Percentiles rank a stretch among this genome's conserved stretches.
Evolutionary conservation across 1,140 invertebrate genomes (phyloP).

Genomic region (Lutraria rhynchaena): DNA sequence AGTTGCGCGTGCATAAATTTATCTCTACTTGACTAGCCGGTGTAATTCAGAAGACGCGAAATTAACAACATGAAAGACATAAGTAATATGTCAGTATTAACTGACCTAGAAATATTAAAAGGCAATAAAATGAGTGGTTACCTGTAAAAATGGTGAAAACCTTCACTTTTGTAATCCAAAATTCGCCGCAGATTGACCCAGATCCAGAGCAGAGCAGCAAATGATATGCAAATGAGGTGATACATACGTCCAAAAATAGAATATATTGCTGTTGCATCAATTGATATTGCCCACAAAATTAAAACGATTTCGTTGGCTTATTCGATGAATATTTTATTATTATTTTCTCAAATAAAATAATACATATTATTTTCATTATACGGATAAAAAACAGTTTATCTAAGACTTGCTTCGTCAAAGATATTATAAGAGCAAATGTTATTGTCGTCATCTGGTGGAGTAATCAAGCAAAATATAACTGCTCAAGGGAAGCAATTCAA

Average conservation of each 20-base stretch:
- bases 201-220: conserved; percentile 25
- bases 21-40: not conserved
- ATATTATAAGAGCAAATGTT: no score
- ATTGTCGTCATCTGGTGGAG: no score
- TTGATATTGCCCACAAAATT: not conserved
- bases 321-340: no score
- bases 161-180: conserved; percentile 21
- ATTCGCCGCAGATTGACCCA: conserved; percentile 39
- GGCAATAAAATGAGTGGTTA: conserved; percentile 3
- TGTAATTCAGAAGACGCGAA: not conserved
- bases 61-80: not conserved
- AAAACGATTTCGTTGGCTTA: no score
- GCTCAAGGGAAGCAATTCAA: no score
- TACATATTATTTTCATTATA: no score
- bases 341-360: no score
- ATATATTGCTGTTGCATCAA: conserved; percentile 20
- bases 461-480: no score
- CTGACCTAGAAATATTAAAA: not conserved
- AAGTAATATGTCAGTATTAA: not conserved
- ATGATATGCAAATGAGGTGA: conserved; percentile 40
- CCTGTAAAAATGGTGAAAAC: conserved; percentile 9
- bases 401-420: no score
- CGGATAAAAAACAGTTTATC: no score
- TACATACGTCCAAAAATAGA: conserved; percentile 41
- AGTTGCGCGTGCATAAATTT: conserved; percentile 41